Percentiles rank a stretch among this genome's conserved stretches.
phyloP scores from a whole-genome alignment of 2,888 invertebrate genomes.

The Vesta saturnalis region DNA sequence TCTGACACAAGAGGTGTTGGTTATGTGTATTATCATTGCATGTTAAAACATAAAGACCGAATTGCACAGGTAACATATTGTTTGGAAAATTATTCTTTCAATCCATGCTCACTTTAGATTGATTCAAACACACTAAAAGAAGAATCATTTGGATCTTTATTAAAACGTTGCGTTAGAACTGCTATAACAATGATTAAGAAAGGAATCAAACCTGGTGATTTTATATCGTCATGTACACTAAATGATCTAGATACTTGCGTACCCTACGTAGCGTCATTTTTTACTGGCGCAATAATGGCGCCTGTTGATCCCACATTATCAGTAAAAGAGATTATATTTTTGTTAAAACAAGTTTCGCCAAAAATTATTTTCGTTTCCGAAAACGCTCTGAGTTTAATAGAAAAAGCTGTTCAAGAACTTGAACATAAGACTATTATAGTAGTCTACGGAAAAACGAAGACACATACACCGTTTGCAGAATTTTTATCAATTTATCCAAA shows the following conservation, averaged over 20 bases:
- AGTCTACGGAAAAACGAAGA: background rate
- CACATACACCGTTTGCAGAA: background rate
- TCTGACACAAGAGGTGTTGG: conserved; percentile 1
- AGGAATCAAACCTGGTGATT: conserved; percentile 6
- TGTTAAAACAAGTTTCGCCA: background rate
- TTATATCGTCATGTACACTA: background rate
- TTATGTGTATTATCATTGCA: background rate
- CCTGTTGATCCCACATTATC: background rate
- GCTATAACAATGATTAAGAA: background rate
- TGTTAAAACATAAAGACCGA: background rate
- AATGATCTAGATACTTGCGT: background rate
- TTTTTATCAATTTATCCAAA: background rate
- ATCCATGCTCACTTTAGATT: background rate
- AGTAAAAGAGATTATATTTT: background rate
- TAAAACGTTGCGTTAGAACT: background rate
- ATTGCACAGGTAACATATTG: background rate
- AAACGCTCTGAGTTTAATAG: background rate
- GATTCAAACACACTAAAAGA: background rate
- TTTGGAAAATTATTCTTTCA: background rate
- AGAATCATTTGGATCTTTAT: background rate
- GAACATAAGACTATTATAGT: background rate
- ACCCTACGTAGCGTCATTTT: background rate
- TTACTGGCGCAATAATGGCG: background rate
- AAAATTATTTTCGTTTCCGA: conserved; percentile 1
- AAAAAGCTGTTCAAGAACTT: background rate